Evolutionary conservation across 2,113 vertebrate genomes (phyloP), one percentile per base, ranked within the genome.

Genomic region (Myxocyprinus asiaticus): DNA sequence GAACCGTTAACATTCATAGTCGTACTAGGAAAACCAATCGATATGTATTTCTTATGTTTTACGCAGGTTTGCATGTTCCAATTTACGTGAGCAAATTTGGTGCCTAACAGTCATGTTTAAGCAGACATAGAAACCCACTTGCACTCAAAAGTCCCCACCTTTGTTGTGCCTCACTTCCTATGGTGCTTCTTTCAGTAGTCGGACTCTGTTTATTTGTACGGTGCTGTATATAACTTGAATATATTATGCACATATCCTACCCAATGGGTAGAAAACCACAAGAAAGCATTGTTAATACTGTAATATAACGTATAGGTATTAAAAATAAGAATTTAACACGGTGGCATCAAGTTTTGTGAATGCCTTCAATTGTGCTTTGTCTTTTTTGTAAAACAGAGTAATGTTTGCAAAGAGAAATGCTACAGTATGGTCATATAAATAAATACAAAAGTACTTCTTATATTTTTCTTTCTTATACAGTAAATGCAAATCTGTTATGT

Each of bases 191-290:
- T 94, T 95, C 91, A 93, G 93, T 93, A 89, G 89, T 95, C 91
- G 90, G 89, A 95, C 89, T 92, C 88, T 90, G 88, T 95, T 93
- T 85, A 89, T 95, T 94, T 96, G 93, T 97, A 95, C 91, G 95
- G 95, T 97, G 95, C 95, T 98, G 95, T 96, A 95, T 94, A 95
- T 94, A 96, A 96, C 93, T 95, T 96, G 95, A 95, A 96, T 94
- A 95, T 96, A 95, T 96, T 95, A 97, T 96, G 94, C 96, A 97
- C 94, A 98, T 96, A 95, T 96, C 95, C 95, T 97, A 96, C 96
- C 97, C 96, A 97, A 95, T 96, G 96, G 97, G 96, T 98, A 96
- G 96, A 95, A 82, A 90, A 89, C 90, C 88, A 92, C 90, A 91
- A 90, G 91, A 89, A 91, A 88, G 92, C 90, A 83, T 94, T 97